Percentiles rank a stretch among this genome's conserved stretches.
Evolutionary conservation across 2,888 invertebrate genomes (phyloP).

Genomic region (Cepaea hortensis): DNA sequence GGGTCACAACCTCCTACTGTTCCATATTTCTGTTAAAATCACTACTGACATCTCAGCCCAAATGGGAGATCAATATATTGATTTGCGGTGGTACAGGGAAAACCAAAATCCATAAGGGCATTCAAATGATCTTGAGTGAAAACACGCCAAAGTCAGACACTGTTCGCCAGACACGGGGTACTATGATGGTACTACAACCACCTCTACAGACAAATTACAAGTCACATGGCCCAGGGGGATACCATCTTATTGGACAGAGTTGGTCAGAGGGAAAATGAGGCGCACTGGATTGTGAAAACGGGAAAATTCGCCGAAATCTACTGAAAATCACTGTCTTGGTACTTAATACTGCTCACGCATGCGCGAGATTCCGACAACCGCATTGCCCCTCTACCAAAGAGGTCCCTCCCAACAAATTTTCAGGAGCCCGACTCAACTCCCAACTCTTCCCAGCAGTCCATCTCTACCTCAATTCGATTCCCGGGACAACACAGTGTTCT

Average conservation of each 20-base stretch:
- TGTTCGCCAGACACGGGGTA: background rate
- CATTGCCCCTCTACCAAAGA: constrained; percentile 8
- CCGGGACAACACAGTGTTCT: background rate
- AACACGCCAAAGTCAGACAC: background rate
- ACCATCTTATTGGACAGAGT: constrained; percentile 27
- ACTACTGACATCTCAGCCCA: too few relatives aligned
- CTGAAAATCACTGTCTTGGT: constrained; percentile 22
- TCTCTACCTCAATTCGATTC: background rate
- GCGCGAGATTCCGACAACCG: constrained; percentile 27
- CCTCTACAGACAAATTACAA: constrained; percentile 7
- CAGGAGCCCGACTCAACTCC: background rate
- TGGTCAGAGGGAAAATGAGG: constrained; percentile 34
- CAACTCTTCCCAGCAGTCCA: too few relatives aligned
- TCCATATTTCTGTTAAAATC: too few relatives aligned
- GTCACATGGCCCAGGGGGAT: constrained; percentile 30
- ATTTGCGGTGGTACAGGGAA: background rate
- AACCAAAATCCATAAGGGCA: background rate
- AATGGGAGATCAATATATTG: background rate
- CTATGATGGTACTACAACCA: background rate
- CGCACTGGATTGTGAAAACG: constrained; percentile 24
- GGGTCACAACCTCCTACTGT: too few relatives aligned
- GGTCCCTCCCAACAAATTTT: background rate
- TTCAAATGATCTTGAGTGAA: background rate
- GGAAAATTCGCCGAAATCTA: constrained; percentile 28
- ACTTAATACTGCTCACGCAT: constrained; percentile 33